Conservation (phyloP, 1,140 invertebrate species). For the Triops cancriformis region DNA sequence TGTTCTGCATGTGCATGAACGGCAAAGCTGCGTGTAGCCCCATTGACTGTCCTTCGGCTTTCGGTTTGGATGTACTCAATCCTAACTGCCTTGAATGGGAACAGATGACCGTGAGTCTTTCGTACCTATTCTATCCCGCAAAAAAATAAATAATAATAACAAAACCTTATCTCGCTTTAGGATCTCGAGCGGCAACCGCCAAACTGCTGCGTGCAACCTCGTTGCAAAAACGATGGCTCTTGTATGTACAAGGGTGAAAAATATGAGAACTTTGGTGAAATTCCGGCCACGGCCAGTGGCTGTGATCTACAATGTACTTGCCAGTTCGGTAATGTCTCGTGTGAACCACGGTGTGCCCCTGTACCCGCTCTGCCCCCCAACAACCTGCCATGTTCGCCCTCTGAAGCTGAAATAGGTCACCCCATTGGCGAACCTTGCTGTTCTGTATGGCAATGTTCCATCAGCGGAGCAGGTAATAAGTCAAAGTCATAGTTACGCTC, state of each 20-base stretch:
- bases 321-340: slow-evolving; percentile 74
- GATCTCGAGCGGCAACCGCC: slow-evolving; percentile 58
- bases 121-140: background rate
- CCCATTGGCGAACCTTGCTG: slow-evolving; percentile 62
- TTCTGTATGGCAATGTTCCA: slow-evolving; percentile 34
- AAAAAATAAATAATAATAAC: background rate
- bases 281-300: slow-evolving; percentile 50
- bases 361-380: slow-evolving; percentile 62
- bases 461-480: background rate
- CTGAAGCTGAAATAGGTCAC: slow-evolving; percentile 54
- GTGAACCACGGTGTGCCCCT: slow-evolving; percentile 64
- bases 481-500: background rate
- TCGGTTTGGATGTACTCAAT: slow-evolving; percentile 70
- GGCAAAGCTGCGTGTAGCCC: slow-evolving; percentile 59
- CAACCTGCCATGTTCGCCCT: slow-evolving; percentile 56
- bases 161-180: background rate
- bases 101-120: slow-evolving; percentile 46
- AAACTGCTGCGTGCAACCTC: slow-evolving; percentile 64
- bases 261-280: slow-evolving; percentile 53
- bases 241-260: slow-evolving; percentile 52
- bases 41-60: slow-evolving; percentile 70
- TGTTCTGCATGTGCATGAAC: slow-evolving; percentile 58
- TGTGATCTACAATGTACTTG: slow-evolving; percentile 79
- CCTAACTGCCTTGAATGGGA: slow-evolving; percentile 77
- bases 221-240: slow-evolving; percentile 47